phyloP scores from a whole-genome alignment of 2,888 invertebrate species.

The Ennomos quercinarius region DNA sequence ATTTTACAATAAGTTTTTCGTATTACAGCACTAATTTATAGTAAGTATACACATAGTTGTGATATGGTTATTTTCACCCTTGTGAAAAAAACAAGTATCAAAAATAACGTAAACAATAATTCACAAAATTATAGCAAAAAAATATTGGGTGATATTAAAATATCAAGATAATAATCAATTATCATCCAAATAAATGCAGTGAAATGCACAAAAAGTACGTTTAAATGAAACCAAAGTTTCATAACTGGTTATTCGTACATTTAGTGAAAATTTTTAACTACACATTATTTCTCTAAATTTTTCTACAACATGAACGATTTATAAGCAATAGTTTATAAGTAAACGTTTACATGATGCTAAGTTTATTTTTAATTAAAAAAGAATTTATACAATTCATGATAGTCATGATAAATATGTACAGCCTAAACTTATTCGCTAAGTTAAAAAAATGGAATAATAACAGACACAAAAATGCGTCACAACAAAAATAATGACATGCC shows the following conservation, averaged over 20 bases:
- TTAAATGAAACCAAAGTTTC: slow-evolving; percentile 32
- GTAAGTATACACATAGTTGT: slow-evolving; percentile 74
- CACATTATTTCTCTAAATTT: slow-evolving; percentile 64
- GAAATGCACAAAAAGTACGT: slow-evolving; percentile 38
- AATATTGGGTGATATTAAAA: slow-evolving; percentile 16
- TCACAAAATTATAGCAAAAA: slow-evolving; percentile 1
- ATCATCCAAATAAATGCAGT: slow-evolving; percentile 43
- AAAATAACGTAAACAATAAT: slow-evolving; percentile 15
- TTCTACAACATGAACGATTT: slow-evolving; percentile 82
- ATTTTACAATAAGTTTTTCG: slow-evolving; percentile 60
- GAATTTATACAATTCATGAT: slow-evolving; percentile 69
- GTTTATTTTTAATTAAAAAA: slow-evolving; percentile 53
- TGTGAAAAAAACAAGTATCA: slow-evolving; percentile 21
- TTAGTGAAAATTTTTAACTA: slow-evolving; percentile 58
- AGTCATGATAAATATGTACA: slow-evolving; percentile 80
- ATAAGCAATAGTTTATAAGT: slow-evolving; percentile 68
- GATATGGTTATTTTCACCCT: slow-evolving; percentile 79
- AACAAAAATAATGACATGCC: slow-evolving; percentile 37
- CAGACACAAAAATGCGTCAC: slow-evolving; percentile 32
- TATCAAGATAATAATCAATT: slow-evolving; percentile 9
- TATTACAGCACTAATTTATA: slow-evolving; percentile 62
- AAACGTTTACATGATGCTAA: slow-evolving; percentile 74
- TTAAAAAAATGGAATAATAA: slow-evolving; percentile 39
- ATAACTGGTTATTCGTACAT: slow-evolving; percentile 38
- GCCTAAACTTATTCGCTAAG: slow-evolving; percentile 35